Evolutionary conservation across 2,797 vertebrate genomes (phyloP).

Genomic region (Corythornis leucogaster): DNA sequence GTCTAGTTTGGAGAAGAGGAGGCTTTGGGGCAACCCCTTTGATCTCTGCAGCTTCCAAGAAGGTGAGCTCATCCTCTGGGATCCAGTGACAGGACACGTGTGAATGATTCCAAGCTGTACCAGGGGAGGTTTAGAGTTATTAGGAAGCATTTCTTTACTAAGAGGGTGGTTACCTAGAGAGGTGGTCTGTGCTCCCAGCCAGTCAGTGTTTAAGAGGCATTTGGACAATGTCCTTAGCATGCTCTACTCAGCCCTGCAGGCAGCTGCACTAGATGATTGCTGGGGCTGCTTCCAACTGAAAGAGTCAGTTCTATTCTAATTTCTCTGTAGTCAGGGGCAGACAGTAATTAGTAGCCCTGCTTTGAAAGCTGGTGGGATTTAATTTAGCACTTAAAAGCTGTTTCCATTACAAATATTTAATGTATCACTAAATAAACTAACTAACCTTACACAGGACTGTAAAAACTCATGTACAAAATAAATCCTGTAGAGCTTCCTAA

Average conservation of each 20-base stretch:
- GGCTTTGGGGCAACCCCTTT: no score
- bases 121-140: no score
- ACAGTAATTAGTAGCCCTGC: neutral
- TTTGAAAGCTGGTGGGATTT: neutral
- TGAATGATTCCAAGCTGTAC: no score
- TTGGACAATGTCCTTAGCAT: neutral
- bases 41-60: neutral
- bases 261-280: neutral
- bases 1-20: neutral
- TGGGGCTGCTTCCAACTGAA: neutral
- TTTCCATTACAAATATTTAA: neutral
- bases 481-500: neutral
- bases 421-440: neutral
- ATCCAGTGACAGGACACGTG: no score
- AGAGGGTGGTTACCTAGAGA: neutral
- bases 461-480: neutral
- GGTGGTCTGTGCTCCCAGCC: neutral
- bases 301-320: neutral
- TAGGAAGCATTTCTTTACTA: neutral
- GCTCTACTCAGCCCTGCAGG: neutral
- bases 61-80: neutral
- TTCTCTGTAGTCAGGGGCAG: neutral
- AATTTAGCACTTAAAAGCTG: neutral
- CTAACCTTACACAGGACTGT: neutral
- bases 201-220: neutral